These are phyloP conservation scores for Epirrita christyi DNA, from an alignment of 2,888 invertebrate species.

Conservation along the genomic window DNA sequence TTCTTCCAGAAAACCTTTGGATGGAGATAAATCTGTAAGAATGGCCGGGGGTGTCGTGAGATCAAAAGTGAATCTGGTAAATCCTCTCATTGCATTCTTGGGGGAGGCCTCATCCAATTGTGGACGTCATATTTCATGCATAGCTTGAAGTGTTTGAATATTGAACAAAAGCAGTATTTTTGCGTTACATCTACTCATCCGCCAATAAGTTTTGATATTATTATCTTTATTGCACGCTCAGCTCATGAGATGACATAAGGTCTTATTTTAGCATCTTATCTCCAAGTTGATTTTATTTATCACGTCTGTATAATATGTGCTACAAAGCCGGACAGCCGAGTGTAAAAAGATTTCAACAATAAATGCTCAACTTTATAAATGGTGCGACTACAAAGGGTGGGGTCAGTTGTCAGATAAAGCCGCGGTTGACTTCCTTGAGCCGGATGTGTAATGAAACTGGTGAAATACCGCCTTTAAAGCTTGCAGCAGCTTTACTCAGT, in stretches of 20 bases:
- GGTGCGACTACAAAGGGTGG: constrained; percentile 41
- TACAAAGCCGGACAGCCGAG: constrained; percentile 33
- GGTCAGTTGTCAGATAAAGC: constrained; percentile 46
- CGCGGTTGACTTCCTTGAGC: constrained; percentile 24
- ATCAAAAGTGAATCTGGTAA: no score
- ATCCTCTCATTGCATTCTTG: no score
- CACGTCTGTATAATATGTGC: constrained; percentile 24
- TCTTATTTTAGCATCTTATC: neutral
- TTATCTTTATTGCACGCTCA: neutral
- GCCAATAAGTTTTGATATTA: neutral
- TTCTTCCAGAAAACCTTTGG: no score
- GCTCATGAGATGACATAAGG: neutral
- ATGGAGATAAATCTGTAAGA: no score
- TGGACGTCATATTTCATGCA: no score
- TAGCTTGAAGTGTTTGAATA: no score
- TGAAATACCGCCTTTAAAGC: neutral
- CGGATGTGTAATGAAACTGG: constrained; percentile 9
- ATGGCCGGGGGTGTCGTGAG: no score
- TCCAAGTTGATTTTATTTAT: constrained; percentile 20
- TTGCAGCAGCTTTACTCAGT: neutral
- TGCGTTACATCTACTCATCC: no score
- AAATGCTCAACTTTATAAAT: constrained; percentile 47
- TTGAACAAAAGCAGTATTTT: no score
- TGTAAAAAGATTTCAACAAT: constrained; percentile 41
- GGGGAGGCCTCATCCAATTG: no score